These are phyloP conservation scores for Eulemur macaco DNA, from an alignment of 2,113 vertebrate genomes.

Conservation along the genomic window DNA sequence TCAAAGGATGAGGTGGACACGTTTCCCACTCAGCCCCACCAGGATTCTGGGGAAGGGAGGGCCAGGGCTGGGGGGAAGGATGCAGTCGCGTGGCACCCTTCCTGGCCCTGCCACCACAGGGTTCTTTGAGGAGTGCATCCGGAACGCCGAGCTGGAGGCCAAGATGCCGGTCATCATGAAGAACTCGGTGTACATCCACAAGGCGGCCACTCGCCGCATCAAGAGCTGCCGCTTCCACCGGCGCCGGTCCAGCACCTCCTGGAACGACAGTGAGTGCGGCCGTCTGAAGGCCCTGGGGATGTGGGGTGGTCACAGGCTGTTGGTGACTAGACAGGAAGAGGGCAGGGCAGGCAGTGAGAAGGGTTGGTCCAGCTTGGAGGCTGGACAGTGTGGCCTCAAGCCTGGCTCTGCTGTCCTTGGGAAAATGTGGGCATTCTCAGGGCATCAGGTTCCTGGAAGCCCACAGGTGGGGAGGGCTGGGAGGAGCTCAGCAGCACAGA, in stretches of 20 bases:
- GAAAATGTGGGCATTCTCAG: neutral
- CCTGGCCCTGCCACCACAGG: slow-evolving; percentile 78
- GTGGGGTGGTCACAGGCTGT: rapidly evolving
- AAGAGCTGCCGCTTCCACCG: slow-evolving; percentile 96
- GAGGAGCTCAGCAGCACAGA: neutral
- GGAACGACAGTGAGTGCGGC: slow-evolving; percentile 82
- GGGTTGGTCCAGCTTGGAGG: neutral
- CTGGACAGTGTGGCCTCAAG: neutral
- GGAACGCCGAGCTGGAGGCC: slow-evolving; percentile 95
- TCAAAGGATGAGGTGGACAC: neutral
- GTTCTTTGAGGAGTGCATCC: slow-evolving; percentile 99
- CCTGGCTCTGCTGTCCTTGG: neutral
- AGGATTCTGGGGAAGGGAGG: neutral
- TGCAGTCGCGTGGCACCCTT: rapidly evolving
- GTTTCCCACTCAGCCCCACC: neutral
- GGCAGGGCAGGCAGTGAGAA: neutral
- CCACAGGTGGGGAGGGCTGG: neutral
- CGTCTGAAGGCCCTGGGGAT: rapidly evolving
- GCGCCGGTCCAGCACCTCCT: slow-evolving; percentile 88
- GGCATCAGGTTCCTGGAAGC: neutral
- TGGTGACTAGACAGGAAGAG: neutral
- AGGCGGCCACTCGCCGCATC: slow-evolving; percentile 94
- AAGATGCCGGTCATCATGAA: slow-evolving; percentile 98
- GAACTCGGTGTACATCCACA: slow-evolving; percentile 97
- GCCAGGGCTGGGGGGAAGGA: neutral